Evolutionary conservation across 2,113 vertebrate species (phyloP).

Genomic region (Indicator indicator): DNA sequence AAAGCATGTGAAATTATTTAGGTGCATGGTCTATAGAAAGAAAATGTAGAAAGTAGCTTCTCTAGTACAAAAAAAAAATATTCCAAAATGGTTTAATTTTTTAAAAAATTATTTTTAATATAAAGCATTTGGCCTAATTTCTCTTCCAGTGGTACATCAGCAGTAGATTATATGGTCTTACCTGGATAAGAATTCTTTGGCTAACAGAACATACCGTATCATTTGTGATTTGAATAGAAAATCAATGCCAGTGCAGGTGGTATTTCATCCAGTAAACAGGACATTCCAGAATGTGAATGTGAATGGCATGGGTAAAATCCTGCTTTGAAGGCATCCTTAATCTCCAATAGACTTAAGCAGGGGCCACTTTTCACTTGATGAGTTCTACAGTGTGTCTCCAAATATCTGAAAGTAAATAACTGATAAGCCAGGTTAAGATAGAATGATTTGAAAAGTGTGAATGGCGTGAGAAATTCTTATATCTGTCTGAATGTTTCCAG

Average conservation of each 20-base stretch:
- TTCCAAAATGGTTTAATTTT: not conserved
- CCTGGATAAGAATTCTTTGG: not conserved
- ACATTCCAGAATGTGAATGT: conserved; percentile 10
- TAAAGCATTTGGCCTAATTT: not conserved
- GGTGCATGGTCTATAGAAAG: not conserved
- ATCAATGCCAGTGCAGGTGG: not conserved
- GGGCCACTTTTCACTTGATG: not conserved
- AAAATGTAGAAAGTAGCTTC: not conserved
- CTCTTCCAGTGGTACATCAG: not conserved
- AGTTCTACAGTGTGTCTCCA: conserved; percentile 6
- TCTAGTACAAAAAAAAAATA: not conserved
- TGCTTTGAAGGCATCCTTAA: conserved; percentile 29
- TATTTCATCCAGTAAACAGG: conserved; percentile 9
- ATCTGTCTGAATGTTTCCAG: not conserved
- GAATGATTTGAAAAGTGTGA: not conserved
- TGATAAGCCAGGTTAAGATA: not conserved
- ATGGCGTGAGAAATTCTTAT: not conserved
- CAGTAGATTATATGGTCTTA: not conserved
- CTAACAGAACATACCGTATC: not conserved
- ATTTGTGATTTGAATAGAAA: not conserved
- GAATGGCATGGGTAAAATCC: conserved; percentile 10
- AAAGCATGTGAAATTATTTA: not conserved
- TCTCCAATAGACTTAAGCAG: not conserved
- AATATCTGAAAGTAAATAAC: conserved; percentile 14
- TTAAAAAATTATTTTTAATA: not conserved